A percentile compares a stretch with the other conserved stretches of the same genome.
These are phyloP conservation scores for Elephas maximus DNA, from an alignment of 2,113 vertebrate species.

Conservation along the genomic window DNA sequence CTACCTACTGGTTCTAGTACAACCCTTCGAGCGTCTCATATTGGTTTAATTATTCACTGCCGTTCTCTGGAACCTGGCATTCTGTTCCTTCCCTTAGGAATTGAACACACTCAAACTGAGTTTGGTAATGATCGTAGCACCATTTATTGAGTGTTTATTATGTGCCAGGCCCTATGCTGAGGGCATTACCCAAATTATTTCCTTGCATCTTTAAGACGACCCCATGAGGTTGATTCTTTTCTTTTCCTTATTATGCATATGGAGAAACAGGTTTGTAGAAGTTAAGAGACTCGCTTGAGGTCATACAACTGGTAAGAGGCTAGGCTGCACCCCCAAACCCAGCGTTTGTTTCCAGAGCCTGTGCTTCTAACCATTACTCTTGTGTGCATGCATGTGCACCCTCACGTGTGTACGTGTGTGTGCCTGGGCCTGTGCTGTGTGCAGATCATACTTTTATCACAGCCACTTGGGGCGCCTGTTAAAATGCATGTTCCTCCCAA, in stretches of 20 bases:
- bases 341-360: background rate
- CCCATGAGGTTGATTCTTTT: background rate
- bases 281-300: background rate
- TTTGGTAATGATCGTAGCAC: background rate
- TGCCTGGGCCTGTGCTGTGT: background rate
- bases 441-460: background rate
- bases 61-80: background rate
- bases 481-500: background rate
- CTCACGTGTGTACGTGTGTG: too few relatives aligned
- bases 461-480: background rate
- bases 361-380: background rate
- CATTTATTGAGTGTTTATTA: conserved; percentile 63
- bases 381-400: background rate
- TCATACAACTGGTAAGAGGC: background rate
- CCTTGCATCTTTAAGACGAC: background rate
- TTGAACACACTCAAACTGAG: background rate
- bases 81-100: conserved; percentile 4
- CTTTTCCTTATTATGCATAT: conserved; percentile 21
- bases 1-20: background rate
- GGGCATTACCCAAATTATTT: background rate
- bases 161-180: background rate
- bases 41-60: background rate
- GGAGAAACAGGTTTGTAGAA: conserved; percentile 24
- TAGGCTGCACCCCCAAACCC: background rate
- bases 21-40: background rate